phyloP scores from a whole-genome alignment of 2,113 vertebrate genomes.

The Pycnonotus jocosus region DNA sequence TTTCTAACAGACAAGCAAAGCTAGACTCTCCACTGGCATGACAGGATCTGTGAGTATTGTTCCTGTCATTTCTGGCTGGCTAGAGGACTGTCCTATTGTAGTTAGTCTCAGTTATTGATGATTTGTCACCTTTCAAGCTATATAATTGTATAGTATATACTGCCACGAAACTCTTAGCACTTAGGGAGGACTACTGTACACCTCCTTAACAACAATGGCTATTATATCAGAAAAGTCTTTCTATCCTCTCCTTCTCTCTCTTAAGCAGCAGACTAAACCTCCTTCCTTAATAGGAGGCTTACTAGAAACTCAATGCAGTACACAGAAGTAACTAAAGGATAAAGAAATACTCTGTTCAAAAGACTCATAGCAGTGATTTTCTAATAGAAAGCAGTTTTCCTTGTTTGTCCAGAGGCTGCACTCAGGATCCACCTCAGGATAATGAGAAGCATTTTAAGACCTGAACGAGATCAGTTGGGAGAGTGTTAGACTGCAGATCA shows the following conservation, averaged over 20 bases:
- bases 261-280: background rate
- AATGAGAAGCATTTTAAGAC: background rate
- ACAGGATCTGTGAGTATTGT: background rate
- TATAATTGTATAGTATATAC: background rate
- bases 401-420: background rate
- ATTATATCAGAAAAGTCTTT: background rate
- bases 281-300: background rate
- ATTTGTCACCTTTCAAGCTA: background rate
- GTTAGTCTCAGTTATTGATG: background rate
- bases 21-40: background rate
- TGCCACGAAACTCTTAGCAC: background rate
- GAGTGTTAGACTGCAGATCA: background rate
- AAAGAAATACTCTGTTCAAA: background rate
- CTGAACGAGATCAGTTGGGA: fast-evolving
- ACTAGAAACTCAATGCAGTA: background rate
- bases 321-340: background rate
- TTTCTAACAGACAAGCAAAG: background rate
- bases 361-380: background rate
- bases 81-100: background rate
- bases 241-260: background rate
- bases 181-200: background rate
- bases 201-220: background rate
- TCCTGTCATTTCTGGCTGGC: background rate
- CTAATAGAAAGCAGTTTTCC: background rate
- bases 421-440: background rate